Evolutionary conservation across 2,888 invertebrate genomes (phyloP).

Genomic region (Tenthredo distinguenda): DNA sequence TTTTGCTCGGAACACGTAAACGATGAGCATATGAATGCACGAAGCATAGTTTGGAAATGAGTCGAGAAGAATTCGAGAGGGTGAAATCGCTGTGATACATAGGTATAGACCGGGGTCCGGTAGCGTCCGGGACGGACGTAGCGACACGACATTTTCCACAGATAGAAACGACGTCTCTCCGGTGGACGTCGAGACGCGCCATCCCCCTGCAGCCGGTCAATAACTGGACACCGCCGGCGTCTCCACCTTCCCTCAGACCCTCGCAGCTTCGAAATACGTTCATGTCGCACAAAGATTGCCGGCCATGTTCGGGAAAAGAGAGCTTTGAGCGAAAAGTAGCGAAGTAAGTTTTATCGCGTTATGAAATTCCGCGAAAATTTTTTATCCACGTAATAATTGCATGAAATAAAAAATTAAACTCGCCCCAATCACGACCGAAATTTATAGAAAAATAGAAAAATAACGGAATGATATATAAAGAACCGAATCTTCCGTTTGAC

Average conservation of each 20-base stretch:
- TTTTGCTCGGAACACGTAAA: not conserved
- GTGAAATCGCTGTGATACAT: slow-evolving; percentile 6
- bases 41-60: not conserved
- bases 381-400: not conserved
- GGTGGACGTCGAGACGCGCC: slow-evolving; percentile 53
- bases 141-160: slow-evolving; percentile 50
- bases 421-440: not conserved
- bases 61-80: not conserved
- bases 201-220: slow-evolving; percentile 74
- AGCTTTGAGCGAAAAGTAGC: not conserved
- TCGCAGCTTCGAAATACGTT: slow-evolving; percentile 25
- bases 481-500: not conserved
- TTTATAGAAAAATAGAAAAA: not conserved
- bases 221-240: slow-evolving; percentile 74
- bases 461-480: not conserved
- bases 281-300: slow-evolving; percentile 24
- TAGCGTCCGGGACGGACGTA: slow-evolving; percentile 56
- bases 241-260: slow-evolving; percentile 62
- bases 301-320: not conserved
- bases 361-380: not conserved
- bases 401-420: not conserved
- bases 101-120: slow-evolving; percentile 52
- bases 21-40: not conserved
- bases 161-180: slow-evolving; percentile 37
- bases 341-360: not conserved